These are phyloP conservation scores for Sipha flava DNA, from an alignment of 1,140 invertebrate species.

Conservation along the genomic window DNA sequence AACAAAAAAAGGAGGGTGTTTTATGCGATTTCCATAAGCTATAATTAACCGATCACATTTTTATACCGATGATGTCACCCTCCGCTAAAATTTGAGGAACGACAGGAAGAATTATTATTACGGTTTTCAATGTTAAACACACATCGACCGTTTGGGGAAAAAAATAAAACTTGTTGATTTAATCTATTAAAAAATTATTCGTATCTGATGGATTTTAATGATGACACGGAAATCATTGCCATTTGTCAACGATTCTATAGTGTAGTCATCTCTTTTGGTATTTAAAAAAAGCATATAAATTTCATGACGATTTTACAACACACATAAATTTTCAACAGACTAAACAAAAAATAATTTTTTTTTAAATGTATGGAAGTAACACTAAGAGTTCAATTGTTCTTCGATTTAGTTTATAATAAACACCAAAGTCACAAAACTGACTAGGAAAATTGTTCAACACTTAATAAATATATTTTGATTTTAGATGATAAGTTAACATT, in stretches of 20 bases:
- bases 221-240: not conserved
- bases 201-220: not conserved
- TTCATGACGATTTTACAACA: no score
- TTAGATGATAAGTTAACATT: no score
- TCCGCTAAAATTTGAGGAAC: not conserved
- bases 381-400: no score
- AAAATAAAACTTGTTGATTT: constrained; percentile 9
- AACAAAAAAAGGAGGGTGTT: not conserved
- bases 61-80: not conserved
- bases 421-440: no score
- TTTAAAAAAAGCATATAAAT: no score
- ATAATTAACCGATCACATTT: not conserved
- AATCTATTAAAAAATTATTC: not conserved
- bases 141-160: not conserved
- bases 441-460: no score
- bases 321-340: no score
- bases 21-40: constrained; percentile 4
- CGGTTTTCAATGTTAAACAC: not conserved
- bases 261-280: not conserved
- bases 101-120: not conserved
- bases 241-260: not conserved
- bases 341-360: no score
- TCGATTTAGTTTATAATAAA: no score
- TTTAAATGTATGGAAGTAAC: no score
- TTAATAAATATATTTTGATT: no score